Base-by-base conservation (phyloP, 2,888 invertebrate species). In the Oligia strigilis region DNA sequence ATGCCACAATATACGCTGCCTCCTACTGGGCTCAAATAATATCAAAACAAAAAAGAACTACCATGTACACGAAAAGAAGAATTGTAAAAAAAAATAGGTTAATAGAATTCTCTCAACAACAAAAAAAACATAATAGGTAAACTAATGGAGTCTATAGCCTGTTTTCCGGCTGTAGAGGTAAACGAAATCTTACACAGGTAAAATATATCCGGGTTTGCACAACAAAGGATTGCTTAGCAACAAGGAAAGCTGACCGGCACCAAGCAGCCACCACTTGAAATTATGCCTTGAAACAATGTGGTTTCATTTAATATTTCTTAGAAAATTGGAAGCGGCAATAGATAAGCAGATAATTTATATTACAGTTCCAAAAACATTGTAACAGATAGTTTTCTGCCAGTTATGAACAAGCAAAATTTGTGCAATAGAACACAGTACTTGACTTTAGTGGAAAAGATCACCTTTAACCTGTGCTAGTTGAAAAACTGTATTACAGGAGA, bases 181-280 rank as follows among this genome's bases (percentile, higher is more conserved):
- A 11, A 14, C 19, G 17, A n/a, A 52, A 29, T 19, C 29, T 29
- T 5, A 2, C 23, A 29, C 5, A 13, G 40, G 14, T 62, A 29
- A 62, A 62, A 49, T 29, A 77, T 23, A 40, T 40, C 49, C 14
- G 23, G 8, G 3, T 23, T 29, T 29, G 2, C 19, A 64, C n/a
- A 43, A 64, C 36, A 36, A 73, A 49, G 8, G 43, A 36, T 82
- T 60, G 60, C 14, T n/a, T 43, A n/a, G 19, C 65, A 81, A 40
- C 65, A 36, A 43, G 17, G 23, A 58, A 74, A 11, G 14, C 29
- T 66, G 29, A 52, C 29, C 1, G n/a, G n/a, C 52, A 19, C 8
- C 19, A 55, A n/a, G n/a, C 40, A 19, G 13, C 8, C 17, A 40
- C 40, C 13, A 52, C 13, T 52, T 52, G 13, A 52, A 52, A 40